A percentile compares a stretch with the other conserved stretches of the same genome.
Evolutionary conservation across 2,797 vertebrate species (phyloP).

Genomic region (Atherinosoma microstoma): DNA sequence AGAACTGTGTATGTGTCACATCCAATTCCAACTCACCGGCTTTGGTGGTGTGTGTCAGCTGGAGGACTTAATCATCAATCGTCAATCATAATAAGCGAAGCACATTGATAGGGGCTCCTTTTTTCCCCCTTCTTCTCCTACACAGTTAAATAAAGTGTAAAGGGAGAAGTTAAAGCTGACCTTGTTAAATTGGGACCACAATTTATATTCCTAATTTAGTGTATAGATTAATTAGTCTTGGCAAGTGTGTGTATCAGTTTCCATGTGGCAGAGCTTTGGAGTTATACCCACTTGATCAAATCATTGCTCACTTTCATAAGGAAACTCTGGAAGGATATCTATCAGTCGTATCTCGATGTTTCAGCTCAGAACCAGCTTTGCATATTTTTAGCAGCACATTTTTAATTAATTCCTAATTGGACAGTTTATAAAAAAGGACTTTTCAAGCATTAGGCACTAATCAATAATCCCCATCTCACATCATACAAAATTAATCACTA

Average conservation of each 20-base stretch:
- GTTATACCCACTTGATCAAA: constrained; percentile 72
- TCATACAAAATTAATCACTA: constrained; percentile 73
- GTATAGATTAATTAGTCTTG: constrained; percentile 82
- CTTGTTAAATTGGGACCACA: constrained; percentile 78
- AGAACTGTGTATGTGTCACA: constrained; percentile 85
- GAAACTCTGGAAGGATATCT: constrained; percentile 78
- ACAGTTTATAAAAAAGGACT: constrained; percentile 67
- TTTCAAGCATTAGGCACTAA: constrained; percentile 66
- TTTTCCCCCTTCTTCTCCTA: constrained; percentile 32
- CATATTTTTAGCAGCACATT: constrained; percentile 71
- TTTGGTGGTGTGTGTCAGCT: constrained; percentile 83
- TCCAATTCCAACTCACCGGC: constrained; percentile 84
- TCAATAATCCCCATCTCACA: constrained; percentile 73
- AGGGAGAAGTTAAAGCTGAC: constrained; percentile 81
- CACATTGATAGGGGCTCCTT: constrained; percentile 76
- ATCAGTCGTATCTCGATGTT: constrained; percentile 71
- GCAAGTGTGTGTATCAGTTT: constrained; percentile 74
- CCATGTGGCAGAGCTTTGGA: constrained; percentile 64
- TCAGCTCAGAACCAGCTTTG: constrained; percentile 63
- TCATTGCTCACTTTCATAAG: constrained; percentile 65
- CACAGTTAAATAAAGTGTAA: constrained; percentile 82
- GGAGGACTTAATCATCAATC: constrained; percentile 86
- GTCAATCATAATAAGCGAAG: constrained; percentile 84
- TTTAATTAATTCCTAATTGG: constrained; percentile 81
- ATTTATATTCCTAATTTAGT: constrained; percentile 81